phyloP scores from a whole-genome alignment of 2,797 vertebrate genomes.

The Tragelaphus eurycerus region DNA sequence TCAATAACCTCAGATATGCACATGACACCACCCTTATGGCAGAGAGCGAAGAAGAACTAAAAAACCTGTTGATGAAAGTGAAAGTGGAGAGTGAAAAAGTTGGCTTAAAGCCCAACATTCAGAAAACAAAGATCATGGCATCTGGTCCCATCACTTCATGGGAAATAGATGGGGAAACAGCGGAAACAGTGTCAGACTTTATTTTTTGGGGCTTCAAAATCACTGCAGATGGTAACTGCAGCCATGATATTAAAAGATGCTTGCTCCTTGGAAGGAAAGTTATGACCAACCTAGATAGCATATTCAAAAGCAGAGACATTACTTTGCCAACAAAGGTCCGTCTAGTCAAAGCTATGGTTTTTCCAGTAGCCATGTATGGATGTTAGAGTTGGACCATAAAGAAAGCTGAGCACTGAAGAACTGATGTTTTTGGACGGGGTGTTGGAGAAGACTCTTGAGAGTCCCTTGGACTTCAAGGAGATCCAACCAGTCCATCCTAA shows the following conservation, averaged over 20 bases:
- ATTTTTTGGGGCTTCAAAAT: not conserved
- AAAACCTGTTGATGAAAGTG: not conserved
- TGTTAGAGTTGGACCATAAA: not conserved
- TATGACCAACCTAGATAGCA: not conserved
- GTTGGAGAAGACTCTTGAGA: not conserved
- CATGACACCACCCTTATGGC: not conserved
- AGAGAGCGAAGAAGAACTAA: not conserved
- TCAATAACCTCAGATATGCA: not conserved
- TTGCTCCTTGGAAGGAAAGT: not conserved
- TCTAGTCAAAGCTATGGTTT: not conserved
- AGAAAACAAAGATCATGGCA: not conserved
- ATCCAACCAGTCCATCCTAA: not conserved
- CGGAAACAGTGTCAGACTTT: not conserved
- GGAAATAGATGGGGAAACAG: not conserved
- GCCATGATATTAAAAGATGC: not conserved
- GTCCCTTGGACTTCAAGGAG: not conserved
- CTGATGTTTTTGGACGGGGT: not conserved
- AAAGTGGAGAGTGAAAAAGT: not conserved
- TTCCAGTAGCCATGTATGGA: not conserved
- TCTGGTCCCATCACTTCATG: not conserved
- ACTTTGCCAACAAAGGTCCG: not conserved
- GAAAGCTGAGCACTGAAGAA: rapidly evolving
- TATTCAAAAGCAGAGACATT: not conserved
- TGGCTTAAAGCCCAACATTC: not conserved
- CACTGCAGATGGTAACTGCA: not conserved